Conservation (phyloP, 2,888 invertebrate species). For the Lymantria monacha region DNA sequence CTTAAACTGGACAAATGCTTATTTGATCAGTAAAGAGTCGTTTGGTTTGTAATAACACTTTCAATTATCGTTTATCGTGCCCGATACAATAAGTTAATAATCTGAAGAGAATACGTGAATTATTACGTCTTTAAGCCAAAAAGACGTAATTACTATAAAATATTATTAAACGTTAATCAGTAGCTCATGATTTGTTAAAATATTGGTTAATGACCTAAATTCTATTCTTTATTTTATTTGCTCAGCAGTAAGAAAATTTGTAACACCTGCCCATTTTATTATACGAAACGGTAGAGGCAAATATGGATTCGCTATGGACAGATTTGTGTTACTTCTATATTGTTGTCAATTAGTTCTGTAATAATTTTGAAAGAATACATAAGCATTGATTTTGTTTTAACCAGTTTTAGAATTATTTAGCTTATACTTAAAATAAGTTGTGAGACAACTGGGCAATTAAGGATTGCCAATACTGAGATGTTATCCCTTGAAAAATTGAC, state of each 20-base stretch:
- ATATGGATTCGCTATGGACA: constrained; percentile 21
- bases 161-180: constrained; percentile 5
- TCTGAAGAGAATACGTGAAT: constrained; percentile 37
- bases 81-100: constrained; percentile 35
- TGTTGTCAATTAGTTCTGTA: constrained; percentile 15
- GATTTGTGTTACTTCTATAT: constrained; percentile 14
- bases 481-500: too few species aligned
- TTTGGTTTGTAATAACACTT: constrained; percentile 35
- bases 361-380: constrained; percentile 9
- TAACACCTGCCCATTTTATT: constrained; percentile 25
- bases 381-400: constrained; percentile 7
- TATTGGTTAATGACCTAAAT: constrained; percentile 50
- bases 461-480: too few species aligned
- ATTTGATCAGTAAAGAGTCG: constrained; percentile 65
- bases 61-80: constrained; percentile 28
- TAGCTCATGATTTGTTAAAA: constrained; percentile 44
- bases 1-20: constrained; percentile 60
- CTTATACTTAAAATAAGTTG: too few species aligned
- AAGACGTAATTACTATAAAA: constrained; percentile 16
- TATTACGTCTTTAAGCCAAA: constrained; percentile 40
- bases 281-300: constrained; percentile 13
- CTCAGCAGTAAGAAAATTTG: constrained; percentile 23
- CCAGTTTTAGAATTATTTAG: constrained; percentile 2
- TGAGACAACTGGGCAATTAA: too few species aligned
- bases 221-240: constrained; percentile 25